A percentile compares a stretch with the other conserved stretches of the same genome.
phyloP scores from a whole-genome alignment of 1,140 invertebrate genomes.

The Pissodes strobi region DNA sequence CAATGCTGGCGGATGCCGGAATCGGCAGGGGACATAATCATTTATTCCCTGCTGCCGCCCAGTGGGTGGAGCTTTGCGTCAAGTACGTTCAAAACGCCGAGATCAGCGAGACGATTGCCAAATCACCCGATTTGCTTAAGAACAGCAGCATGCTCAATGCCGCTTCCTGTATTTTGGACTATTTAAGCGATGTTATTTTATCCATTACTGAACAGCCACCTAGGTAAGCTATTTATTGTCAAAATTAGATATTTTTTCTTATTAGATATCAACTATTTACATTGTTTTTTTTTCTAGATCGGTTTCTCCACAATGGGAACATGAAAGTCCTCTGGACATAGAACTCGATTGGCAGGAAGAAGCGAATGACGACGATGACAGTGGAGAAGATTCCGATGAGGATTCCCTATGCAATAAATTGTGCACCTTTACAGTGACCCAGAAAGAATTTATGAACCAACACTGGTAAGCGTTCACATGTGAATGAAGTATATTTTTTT shows the following conservation, averaged over 20 bases:
- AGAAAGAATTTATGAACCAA: conserved; percentile 98
- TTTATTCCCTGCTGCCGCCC: conserved; percentile 75
- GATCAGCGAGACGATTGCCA: conserved; percentile 60
- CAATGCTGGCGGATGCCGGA: conserved; percentile 82
- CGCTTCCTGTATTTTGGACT: conserved; percentile 70
- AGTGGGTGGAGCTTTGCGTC: conserved; percentile 79
- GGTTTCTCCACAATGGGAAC: conserved; percentile 77
- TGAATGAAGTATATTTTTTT: not conserved
- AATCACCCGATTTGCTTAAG: conserved; percentile 41
- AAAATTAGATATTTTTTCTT: too few relatives aligned
- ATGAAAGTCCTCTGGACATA: conserved; percentile 72
- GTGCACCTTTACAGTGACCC: conserved; percentile 95
- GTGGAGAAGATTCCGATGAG: conserved; percentile 94
- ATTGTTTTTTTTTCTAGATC: conserved; percentile 55
- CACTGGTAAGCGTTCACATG: conserved; percentile 67
- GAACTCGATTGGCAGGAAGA: conserved; percentile 86
- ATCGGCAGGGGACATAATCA: conserved; percentile 74
- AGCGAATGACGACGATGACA: conserved; percentile 87
- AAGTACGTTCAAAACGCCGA: conserved; percentile 64
- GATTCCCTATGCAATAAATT: conserved; percentile 92
- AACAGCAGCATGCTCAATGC: conserved; percentile 70
- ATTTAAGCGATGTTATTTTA: conserved; percentile 60
- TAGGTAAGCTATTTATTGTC: too few relatives aligned
- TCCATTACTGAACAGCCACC: conserved; percentile 50
- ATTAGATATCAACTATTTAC: too few relatives aligned